Conservation (phyloP, 2,888 invertebrate genomes). For the Fabriciana adippe region DNA sequence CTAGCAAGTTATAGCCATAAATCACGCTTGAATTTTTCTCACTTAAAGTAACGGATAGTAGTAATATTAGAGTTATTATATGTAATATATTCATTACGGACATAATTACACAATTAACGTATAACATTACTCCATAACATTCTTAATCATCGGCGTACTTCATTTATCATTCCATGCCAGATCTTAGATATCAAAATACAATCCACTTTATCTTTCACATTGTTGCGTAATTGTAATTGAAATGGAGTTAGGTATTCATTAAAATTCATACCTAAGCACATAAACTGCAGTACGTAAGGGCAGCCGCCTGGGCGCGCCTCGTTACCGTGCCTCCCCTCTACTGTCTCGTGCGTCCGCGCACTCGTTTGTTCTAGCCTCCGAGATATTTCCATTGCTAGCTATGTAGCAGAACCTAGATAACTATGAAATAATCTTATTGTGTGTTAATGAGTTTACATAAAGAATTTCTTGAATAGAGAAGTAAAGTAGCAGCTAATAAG, state of each 20-base stretch:
- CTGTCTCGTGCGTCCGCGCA: slow-evolving; percentile 58
- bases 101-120: background rate
- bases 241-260: slow-evolving; percentile 65
- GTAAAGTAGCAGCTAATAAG: background rate
- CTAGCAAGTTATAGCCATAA: background rate
- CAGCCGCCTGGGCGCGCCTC: slow-evolving; percentile 69
- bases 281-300: slow-evolving; percentile 63
- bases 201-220: slow-evolving; percentile 28
- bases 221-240: slow-evolving; percentile 54
- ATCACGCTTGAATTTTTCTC: background rate
- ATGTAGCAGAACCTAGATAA: slow-evolving; percentile 71
- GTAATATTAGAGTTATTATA: too few relatives aligned
- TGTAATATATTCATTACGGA: background rate
- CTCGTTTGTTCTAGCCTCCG: slow-evolving; percentile 65
- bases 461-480: background rate
- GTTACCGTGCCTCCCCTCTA: slow-evolving; percentile 60
- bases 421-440: slow-evolving; percentile 69
- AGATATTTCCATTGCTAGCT: slow-evolving; percentile 74
- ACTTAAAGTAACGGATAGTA: background rate
- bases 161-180: background rate
- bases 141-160: background rate
- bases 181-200: slow-evolving; percentile 22
- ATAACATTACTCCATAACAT: background rate
- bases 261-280: slow-evolving; percentile 63
- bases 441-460: slow-evolving; percentile 63